Evolutionary conservation across 2,797 vertebrate genomes (phyloP).

Genomic region (Paedocypris micromegethes): DNA sequence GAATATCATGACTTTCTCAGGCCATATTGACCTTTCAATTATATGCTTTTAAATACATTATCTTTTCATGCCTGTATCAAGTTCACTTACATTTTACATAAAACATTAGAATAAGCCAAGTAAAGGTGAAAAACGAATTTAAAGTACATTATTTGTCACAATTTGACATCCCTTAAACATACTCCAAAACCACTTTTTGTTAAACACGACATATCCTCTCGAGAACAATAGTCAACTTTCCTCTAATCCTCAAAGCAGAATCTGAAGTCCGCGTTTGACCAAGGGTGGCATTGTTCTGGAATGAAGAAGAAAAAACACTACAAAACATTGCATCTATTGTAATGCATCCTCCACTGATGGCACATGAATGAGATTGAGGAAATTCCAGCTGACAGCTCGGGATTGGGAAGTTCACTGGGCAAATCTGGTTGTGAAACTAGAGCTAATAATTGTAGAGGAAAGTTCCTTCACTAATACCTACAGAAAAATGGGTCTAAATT

Average conservation of each 20-base stretch:
- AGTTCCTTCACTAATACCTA: background rate
- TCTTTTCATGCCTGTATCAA: too few relatives aligned
- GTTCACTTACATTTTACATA: too few relatives aligned
- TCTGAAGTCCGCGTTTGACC: slow-evolving; percentile 30
- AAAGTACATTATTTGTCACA: too few relatives aligned
- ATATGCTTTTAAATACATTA: too few relatives aligned
- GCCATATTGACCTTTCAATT: too few relatives aligned
- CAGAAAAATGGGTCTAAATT: slow-evolving; percentile 4
- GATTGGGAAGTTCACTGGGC: slow-evolving; percentile 20
- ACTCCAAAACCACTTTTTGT: background rate
- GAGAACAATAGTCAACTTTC: slow-evolving; percentile 50
- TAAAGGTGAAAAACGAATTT: too few relatives aligned
- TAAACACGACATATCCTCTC: slow-evolving; percentile 34
- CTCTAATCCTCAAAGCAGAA: slow-evolving; percentile 42
- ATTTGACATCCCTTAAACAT: too few relatives aligned
- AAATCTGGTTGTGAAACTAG: slow-evolving; percentile 18
- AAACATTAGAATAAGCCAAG: too few relatives aligned
- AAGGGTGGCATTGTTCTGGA: slow-evolving; percentile 45
- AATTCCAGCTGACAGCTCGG: slow-evolving; percentile 26
- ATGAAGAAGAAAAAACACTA: slow-evolving; percentile 27
- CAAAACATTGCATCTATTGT: slow-evolving; percentile 24
- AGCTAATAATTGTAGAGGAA: background rate
- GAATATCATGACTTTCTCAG: too few relatives aligned
- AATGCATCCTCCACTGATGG: slow-evolving; percentile 22
- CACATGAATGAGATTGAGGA: slow-evolving; percentile 33